A percentile compares a stretch with the other conserved stretches of the same genome.
Conservation (phyloP, 2,888 invertebrate species). For the Drosophila percnosoma region DNA sequence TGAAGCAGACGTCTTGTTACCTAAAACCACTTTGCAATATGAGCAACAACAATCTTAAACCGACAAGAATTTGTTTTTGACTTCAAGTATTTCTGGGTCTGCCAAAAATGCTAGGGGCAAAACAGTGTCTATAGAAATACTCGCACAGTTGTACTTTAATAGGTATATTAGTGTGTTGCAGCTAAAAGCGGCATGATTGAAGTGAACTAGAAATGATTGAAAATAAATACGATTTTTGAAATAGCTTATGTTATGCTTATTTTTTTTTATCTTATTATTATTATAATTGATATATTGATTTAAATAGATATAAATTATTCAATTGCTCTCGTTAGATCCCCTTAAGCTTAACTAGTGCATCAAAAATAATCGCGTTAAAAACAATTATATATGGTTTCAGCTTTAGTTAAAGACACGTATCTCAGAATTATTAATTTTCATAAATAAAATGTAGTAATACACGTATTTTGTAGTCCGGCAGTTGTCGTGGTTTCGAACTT, state of each 20-base stretch:
- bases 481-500: constrained; percentile 1
- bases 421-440: background rate
- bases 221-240: background rate
- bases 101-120: constrained; percentile 8
- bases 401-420: background rate
- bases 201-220: background rate
- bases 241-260: background rate
- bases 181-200: background rate
- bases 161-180: background rate
- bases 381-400: background rate
- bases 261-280: background rate
- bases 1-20: constrained; percentile 55
- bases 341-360: background rate
- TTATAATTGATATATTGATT: background rate
- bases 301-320: background rate
- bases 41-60: constrained; percentile 48
- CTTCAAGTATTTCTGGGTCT: constrained; percentile 33
- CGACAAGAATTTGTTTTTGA: constrained; percentile 44
- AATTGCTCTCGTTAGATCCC: background rate
- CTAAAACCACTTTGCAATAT: constrained; percentile 60
- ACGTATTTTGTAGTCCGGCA: constrained; percentile 28
- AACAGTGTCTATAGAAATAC: background rate
- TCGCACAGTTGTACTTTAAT: background rate
- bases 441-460: background rate
- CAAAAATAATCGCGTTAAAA: background rate